Evolutionary conservation across 2,888 invertebrate genomes (phyloP), one percentile per base, ranked within the genome.

Genomic region (Watsonalla cultraria): DNA sequence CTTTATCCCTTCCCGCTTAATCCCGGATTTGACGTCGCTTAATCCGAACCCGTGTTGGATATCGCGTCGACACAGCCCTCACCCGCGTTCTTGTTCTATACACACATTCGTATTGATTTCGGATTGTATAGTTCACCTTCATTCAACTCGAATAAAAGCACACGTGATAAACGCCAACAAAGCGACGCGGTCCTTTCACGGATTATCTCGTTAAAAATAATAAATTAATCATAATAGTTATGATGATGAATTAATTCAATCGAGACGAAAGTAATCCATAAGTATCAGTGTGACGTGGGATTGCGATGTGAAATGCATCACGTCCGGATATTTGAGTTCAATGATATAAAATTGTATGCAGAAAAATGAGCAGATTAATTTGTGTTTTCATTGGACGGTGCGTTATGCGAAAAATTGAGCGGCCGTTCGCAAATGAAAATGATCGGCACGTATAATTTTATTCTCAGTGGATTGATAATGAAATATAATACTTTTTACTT

Each of bases 41-140:
- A 93, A 93, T 93, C 93, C 92, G 90, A 79, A 91, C 92, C 92
- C 92, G 91, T 92, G 93, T 92, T 90, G 92, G 92, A 91, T 92
- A 91, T 92, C 93, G 92, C 93, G 92, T 86, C 89, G 86, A 85
- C 90, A 89, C 90, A 89, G 84, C 81, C 82, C 79, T 80, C 82
- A 73, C 74, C 79, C 82, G 77, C 78, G 77, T 84, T 80, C 78
- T 73, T 76, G 80, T 78, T 72, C 42, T 72, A 75, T 78, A 76
- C 74, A 69, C 70, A 70, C 70, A 65, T 62, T 66, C 82, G 76
- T 86, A 89, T 86, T 82, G 87, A 88, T 86, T 86, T 80, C 69
- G 76, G 76, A 80, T 82, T 86, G 81, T 68, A 77, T 67, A 58
- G 65, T 72, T 64, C 76, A 80, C 78, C 80, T 83, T 74, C 68